These are phyloP conservation scores for Smutsia gigantea DNA, from an alignment of 2,797 vertebrate species.

Conservation along the genomic window DNA sequence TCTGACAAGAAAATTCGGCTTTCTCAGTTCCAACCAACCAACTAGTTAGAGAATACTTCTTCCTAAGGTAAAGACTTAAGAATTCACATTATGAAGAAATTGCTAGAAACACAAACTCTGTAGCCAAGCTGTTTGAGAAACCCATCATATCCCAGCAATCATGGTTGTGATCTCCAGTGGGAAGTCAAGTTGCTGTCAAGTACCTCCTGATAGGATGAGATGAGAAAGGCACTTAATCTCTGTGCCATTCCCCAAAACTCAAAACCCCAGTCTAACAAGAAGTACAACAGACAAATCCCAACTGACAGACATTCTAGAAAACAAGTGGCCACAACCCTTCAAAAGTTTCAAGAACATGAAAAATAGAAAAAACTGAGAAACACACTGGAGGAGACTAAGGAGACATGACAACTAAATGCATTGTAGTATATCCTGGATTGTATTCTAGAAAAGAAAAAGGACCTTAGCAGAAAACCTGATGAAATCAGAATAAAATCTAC, in stretches of 20 bases:
- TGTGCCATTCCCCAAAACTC: background rate
- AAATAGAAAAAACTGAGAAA: slow-evolving; percentile 18
- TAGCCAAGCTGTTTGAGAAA: background rate
- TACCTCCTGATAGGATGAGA: background rate
- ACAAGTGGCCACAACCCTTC: background rate
- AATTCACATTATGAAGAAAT: background rate
- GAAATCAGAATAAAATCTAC: slow-evolving; percentile 21
- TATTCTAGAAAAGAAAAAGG: background rate
- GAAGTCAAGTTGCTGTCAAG: background rate
- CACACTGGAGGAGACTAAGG: background rate
- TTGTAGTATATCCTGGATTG: background rate
- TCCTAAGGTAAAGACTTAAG: background rate
- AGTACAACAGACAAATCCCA: background rate
- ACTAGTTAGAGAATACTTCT: background rate
- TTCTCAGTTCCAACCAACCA: background rate
- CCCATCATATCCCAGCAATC: background rate
- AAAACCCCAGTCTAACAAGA: background rate
- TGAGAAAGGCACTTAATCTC: background rate
- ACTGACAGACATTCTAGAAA: background rate
- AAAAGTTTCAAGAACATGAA: background rate
- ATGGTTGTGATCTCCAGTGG: background rate
- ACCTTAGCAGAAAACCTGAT: background rate
- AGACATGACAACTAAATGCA: background rate
- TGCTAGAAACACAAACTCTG: background rate
- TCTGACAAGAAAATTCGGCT: background rate